phyloP scores from a whole-genome alignment of 2,113 vertebrate species.

The Sterrhoptilus dennistouni region DNA sequence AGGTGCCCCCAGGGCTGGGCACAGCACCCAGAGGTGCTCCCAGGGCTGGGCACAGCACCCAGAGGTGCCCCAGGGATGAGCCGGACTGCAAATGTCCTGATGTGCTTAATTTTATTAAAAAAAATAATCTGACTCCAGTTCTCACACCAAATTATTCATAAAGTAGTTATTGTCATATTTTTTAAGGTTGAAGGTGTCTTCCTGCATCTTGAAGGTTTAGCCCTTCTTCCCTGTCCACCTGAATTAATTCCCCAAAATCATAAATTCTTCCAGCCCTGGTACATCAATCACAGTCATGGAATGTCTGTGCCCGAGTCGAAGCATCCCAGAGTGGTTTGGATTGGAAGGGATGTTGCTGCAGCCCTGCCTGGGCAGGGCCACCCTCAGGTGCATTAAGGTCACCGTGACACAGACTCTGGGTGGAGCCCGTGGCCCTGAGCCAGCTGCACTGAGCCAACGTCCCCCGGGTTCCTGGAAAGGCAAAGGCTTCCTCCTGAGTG shows the following conservation, averaged over 20 bases:
- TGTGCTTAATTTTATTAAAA: background rate
- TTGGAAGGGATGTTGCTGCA: background rate
- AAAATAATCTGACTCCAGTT: background rate
- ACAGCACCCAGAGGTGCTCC: background rate
- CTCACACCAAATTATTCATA: background rate
- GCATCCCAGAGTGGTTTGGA: background rate
- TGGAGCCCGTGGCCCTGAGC: background rate
- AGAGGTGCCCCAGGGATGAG: background rate
- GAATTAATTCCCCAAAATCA: background rate
- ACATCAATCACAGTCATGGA: background rate
- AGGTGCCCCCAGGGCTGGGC: background rate
- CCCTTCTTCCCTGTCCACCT: no score
- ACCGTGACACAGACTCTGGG: background rate
- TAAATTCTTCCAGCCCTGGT: background rate
- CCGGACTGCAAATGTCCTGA: background rate
- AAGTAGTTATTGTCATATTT: background rate
- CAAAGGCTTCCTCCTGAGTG: background rate
- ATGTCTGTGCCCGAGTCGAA: background rate
- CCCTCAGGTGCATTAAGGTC: background rate
- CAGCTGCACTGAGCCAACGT: accelerated
- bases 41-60: background rate
- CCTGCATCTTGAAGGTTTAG: background rate
- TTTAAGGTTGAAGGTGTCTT: background rate
- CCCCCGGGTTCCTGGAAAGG: background rate
- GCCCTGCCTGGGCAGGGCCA: background rate